Evolutionary conservation across 2,797 vertebrate species (phyloP), one percentile per base, ranked within the genome.

Genomic region (Halcyon chelicuti): DNA sequence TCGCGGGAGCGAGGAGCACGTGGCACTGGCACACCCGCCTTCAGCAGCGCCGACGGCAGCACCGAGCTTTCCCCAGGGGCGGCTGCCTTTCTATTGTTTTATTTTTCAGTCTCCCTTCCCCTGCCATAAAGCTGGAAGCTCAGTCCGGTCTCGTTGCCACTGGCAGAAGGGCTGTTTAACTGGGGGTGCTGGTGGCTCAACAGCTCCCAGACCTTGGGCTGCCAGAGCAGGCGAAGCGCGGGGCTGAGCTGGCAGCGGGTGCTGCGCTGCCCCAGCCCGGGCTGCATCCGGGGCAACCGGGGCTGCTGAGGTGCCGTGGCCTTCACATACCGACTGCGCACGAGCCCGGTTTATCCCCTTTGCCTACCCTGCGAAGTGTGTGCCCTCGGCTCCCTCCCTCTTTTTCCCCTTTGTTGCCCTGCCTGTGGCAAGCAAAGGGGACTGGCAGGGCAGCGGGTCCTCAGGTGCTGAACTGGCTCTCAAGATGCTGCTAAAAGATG

Each of bases 151-250:
- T 39, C 3, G 2, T 7, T 22, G 14, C 39, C 5, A 7, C 4
- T 4, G 21, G 5, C 25, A 12, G 4, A 13, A 4, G 44, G 40
- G 68, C 39, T 62, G 31, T 5, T 46, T 14, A 6, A 15, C 31
- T 16, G 4, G 22, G 12, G 40, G 5, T 14, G 33, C 29, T 17
- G 67, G 31, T 28, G 33, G 28, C 22, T 26, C 1, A 35, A 10
- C 47, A 47, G 14, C 16, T 25, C 15, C 0, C 9, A 46, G 47
- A 6, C 67, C 49, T 17, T 0, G 25, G 54, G 61, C 61, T 66
- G 37, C 65, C 65, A 6, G 9, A 0, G 47, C 35, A 1, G 37
- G 44, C 3, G 1, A 14, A 61, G 42, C 0, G 1, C 49, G 9
- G 46, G 8, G 61, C 9, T 25, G 7, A 1, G 0, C 54, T 28